Base-by-base conservation (phyloP, 2,113 vertebrate species). In the Leptobrachium leishanense region DNA sequence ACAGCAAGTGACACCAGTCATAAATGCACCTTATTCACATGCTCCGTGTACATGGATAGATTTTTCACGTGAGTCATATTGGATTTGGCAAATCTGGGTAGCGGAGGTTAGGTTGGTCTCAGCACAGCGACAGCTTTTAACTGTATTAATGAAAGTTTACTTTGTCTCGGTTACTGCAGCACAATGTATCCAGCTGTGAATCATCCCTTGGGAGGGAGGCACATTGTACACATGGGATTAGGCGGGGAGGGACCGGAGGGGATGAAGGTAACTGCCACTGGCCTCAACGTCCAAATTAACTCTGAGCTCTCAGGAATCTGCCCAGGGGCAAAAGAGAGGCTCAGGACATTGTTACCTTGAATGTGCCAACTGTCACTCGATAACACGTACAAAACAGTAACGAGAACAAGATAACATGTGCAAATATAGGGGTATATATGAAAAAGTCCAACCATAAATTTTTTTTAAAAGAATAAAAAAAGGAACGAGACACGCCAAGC, bases 211-310 rank as follows among this genome's bases (percentile, higher is more conserved):
- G 57, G 67, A 57, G 67, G 31, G 31, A 5, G 2, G 43, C 43
- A n/a, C 67, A 69, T 77, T 70, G 75, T 77, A 42, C 54, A 44
- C 9, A 63, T 12, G 67, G 75, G 67, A 70, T 76, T 76, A 75
- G 59, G 46, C 39, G 6, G 43, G 40, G 10, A 20, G 64, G 62
- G 43, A 20, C n/a, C 4, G 59, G 55, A 43, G 15, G 55, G 20
- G 3, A 67, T 0, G n/a, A 39, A 68, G 39, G 10, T 31, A 57
- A 68, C 75, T 42, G 67, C 12, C 41, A 54, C 42, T 42, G 15
- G 66, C 50, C 43, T 55, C 46, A 57, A 76, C 55, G 65, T 41
- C 65, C 64, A 76, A 68, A 76, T 68, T 43, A 41, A 68, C 46
- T 50, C 46, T 68, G 54, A 31, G 66, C 66, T 3, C 64, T 65